Base-by-base conservation (phyloP, 1,140 invertebrate species). In the Pemphigus obesinymphae region DNA sequence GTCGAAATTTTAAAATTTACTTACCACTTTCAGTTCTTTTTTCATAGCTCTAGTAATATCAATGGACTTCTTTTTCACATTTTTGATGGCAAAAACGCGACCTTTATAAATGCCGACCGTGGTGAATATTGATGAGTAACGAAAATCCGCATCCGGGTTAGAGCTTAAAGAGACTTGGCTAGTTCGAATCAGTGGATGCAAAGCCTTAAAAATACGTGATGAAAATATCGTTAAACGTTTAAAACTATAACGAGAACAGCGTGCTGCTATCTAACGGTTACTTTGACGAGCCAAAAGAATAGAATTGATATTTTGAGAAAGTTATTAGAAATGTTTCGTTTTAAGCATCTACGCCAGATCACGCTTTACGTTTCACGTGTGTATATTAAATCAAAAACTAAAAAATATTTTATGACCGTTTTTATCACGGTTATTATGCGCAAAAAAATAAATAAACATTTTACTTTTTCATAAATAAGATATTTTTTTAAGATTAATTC, bases 11-110 rank as follows among this genome's bases (percentile, higher is more conserved):
- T 45, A 45, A 7, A 11, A 45, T 1, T 45, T 53, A 87, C 89
- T 90, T 87, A 94, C 94, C 87, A 95, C 90, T 91, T 98, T 98
- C 66, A 99, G 90, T 89, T 99, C 96, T 85, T 96, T 97, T 86
- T 98, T 97, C 90, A 97, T 96, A 85, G 93, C 92, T 66, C 96
- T 88, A 0, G 92, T 96, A 13, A 98, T 94, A 85, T 98, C 96
- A 29, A 97, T 92, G 48, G 92, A 92, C 87, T 95, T 95, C 85
- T 95, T 94, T 76, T 92, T 89, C 1, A 97, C 90, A 76, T 92
- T 91, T 85, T 97, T 97, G 15, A 98, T 91, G 0, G 96, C 95
- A 48, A 97, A 92, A 20, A 93, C 90, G 85, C 93, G 89, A 0
- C 96, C 96, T 84, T 93, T 93, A 87, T 97, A 98, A 34, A 96